These are phyloP conservation scores for Montipora sp. DNA, from an alignment of 64 coral and sea anemone species.

Conservation along the genomic window DNA sequence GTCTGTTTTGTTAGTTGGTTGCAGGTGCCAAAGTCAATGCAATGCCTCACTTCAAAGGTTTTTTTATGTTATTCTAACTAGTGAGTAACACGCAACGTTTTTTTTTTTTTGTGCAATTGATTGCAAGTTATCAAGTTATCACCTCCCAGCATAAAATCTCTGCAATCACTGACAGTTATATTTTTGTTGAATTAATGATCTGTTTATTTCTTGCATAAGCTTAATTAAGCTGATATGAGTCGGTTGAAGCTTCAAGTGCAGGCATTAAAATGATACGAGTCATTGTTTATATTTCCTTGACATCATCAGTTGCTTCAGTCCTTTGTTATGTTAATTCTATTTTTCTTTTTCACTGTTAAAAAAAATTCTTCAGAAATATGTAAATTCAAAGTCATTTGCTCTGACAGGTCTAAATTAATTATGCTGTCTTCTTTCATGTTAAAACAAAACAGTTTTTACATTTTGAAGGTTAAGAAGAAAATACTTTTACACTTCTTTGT, in stretches of 20 bases:
- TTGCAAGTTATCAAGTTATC: too few species aligned
- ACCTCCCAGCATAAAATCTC: too few species aligned
- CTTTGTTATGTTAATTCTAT: neutral
- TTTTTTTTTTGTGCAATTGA: too few species aligned
- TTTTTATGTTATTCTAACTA: too few species aligned
- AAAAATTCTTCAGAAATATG: neutral
- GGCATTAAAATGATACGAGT: neutral
- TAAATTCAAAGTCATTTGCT: neutral
- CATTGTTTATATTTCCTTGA: neutral
- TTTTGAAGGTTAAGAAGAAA: neutral
- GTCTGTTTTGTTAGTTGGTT: too few species aligned
- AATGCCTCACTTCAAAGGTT: too few species aligned
- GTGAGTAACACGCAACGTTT: too few species aligned
- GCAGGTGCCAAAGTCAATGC: too few species aligned
- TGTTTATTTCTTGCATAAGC: too few species aligned
- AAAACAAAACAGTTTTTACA: neutral
- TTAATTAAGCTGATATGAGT: neutral
- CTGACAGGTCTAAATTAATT: neutral
- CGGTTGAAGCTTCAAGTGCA: neutral
- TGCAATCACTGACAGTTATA: too few species aligned
- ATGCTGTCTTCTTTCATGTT: neutral
- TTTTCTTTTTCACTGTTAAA: neutral
- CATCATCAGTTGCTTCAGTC: neutral
- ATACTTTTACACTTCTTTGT: neutral
- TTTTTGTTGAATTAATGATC: too few species aligned